Evolutionary conservation across 2,113 vertebrate genomes (phyloP), one percentile per base, ranked within the genome.

Genomic region (Chrysemys picta): DNA sequence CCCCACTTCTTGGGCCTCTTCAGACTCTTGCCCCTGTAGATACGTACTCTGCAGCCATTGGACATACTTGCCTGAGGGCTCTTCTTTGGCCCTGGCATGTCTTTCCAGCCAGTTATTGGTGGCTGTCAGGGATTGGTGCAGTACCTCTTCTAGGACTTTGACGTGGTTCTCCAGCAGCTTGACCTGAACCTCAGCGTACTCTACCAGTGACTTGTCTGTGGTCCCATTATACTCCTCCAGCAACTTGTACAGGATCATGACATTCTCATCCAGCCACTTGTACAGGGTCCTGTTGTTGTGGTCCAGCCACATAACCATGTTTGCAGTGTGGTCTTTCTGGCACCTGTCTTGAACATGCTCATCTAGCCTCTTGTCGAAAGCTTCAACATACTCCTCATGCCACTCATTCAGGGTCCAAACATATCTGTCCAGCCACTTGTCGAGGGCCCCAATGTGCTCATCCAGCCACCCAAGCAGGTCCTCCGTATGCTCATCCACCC

Each of bases 381-480:
- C 53, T 59, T 87, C 50, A 45, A 59, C 13, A 25, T 87, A 72
- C 7, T 56, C 75, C 35, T 78, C n/a, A 19, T 87, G 53, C n/a
- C 80, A 81, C 16, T 49, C 57, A 14, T 72, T 83, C 27, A 91
- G 47, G 12, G 14, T 49, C 85, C 85, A 57, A 62, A 87, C 31
- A 13, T 82, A 59, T 65, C 50, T 42, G 38, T 38, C 50, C 54
- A 91, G 80, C 90, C 90, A 91, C 24, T 27, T 38, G 4, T 52
- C 76, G 0, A 81, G 80, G 45, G 96, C 97, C 38, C 90, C 88
- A 27, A 94, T 89, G 49, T 97, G 49, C 2, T 79, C 57, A 6
- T 97, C 93, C 0, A 97, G 88, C 97, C 96, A 95, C 3, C 82
- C 84, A 47, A 95, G 94, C 62, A 97, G 85, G 25, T 95, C 87